These are phyloP conservation scores for Ardeotis arabs DNA, from an alignment of 2,113 vertebrate genomes.

Conservation along the genomic window DNA sequence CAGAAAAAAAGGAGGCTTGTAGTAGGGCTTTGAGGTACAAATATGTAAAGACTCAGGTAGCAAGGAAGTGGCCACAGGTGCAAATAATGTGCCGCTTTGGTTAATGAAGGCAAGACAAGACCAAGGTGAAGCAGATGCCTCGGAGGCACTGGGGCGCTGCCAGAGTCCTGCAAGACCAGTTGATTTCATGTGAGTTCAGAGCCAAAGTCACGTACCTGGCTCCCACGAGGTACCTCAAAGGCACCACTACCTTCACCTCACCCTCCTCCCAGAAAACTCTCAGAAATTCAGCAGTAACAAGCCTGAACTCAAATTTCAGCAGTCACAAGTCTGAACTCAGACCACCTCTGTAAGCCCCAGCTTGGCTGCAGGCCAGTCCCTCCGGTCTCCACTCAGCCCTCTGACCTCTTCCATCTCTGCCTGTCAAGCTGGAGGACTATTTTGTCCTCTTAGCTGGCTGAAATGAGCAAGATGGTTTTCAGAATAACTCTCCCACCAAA, in stretches of 20 bases:
- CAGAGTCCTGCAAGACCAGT: background rate
- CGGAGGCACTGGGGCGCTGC: accelerated
- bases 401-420: background rate
- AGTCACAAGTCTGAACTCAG: background rate
- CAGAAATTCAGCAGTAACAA: background rate
- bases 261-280: background rate
- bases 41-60: background rate
- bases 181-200: background rate
- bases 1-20: background rate
- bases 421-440: background rate
- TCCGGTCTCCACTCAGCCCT: background rate
- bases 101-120: background rate
- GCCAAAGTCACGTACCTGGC: background rate
- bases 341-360: background rate
- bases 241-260: background rate
- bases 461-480: background rate
- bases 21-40: background rate
- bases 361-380: background rate
- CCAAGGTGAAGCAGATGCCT: background rate
- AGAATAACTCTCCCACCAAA: background rate
- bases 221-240: background rate
- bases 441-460: background rate
- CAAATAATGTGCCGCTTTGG: background rate
- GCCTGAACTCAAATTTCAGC: background rate
- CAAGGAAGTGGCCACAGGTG: background rate